Base-by-base conservation (phyloP, 1,140 invertebrate genomes). In the Coenobita brevimanus region DNA sequence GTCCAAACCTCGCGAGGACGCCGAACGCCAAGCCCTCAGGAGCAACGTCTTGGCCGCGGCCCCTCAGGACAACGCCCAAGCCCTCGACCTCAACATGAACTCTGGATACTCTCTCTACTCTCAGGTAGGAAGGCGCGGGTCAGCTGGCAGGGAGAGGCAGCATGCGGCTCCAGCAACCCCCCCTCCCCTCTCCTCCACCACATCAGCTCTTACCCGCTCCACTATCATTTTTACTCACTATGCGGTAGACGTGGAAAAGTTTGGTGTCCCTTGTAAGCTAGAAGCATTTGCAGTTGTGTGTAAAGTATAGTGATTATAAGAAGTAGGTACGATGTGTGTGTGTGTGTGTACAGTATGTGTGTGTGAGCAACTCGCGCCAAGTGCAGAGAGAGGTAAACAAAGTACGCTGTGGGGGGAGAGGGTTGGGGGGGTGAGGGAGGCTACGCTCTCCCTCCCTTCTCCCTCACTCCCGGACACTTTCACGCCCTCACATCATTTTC, bases 41-140 rank as follows among this genome's bases (percentile, higher is more conserved):
- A 87, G 76, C 75, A 71, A 46, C 76, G 76, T 71, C 84, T 79
- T 80, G 75, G 76, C 71, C 43, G 67, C 76, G 62, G 75, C 76
- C 75, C 57, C 41, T 71, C 84, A 87, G 84, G 76, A 87, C 57
- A 64, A 87, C 84, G 76, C 50, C 43, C 84, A 87, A n/a, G 84
- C 84, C 76, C 84, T 87, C 38, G 84, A 87, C 50, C 84, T 87
- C 84, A 87, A 87, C 84, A 87, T 87, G 84, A 87, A 87, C 84
- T 87, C 84, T 33, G 84, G 84, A 80, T 87, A 79, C 57, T 87
- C 84, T 33, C 84, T 87, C 84, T 87, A 87, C 84, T 76, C 84
- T 71, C 84, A 87, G 84, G 84, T 87, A 87, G 46, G 64, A 38
- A 36, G 38, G n/a, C 64, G 43, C 62, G 64, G 43, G 38, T 82